These are phyloP conservation scores for Mesochorus sp. DNA, from an alignment of 2,888 invertebrate species.

Conservation along the genomic window DNA sequence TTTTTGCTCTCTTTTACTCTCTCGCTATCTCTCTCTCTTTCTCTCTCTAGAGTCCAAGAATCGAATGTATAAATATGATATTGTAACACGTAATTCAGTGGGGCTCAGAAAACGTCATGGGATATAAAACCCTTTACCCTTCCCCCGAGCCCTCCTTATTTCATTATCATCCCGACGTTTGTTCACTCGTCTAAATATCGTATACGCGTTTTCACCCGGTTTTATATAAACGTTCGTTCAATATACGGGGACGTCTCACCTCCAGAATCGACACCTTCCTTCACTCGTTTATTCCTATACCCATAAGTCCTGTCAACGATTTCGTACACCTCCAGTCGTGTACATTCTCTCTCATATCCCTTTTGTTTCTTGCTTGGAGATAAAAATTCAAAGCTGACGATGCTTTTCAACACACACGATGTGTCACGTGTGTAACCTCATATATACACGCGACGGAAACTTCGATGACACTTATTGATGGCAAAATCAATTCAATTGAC, in stretches of 20 bases:
- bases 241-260: neutral
- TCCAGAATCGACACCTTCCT: conserved; percentile 49
- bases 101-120: conserved; percentile 10
- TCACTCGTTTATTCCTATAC: conserved; percentile 35
- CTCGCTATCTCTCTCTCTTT: conserved; percentile 44
- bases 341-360: neutral
- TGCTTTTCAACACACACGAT: conserved; percentile 1
- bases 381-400: neutral
- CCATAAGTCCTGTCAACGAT: neutral
- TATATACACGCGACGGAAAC: conserved; percentile 17
- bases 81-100: neutral
- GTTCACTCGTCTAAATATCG: conserved; percentile 19
- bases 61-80: conserved; percentile 3
- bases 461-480: conserved; percentile 31
- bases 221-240: neutral
- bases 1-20: conserved; percentile 16
- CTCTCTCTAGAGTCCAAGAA: no score
- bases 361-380: neutral
- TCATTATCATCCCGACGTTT: conserved; percentile 50
- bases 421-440: neutral
- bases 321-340: neutral
- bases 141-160: conserved; percentile 49
- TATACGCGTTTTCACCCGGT: neutral
- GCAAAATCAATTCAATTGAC: conserved; percentile 28
- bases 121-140: conserved; percentile 57